phyloP scores from a whole-genome alignment of 2,797 vertebrate genomes.

The Chloroceryle amazona region DNA sequence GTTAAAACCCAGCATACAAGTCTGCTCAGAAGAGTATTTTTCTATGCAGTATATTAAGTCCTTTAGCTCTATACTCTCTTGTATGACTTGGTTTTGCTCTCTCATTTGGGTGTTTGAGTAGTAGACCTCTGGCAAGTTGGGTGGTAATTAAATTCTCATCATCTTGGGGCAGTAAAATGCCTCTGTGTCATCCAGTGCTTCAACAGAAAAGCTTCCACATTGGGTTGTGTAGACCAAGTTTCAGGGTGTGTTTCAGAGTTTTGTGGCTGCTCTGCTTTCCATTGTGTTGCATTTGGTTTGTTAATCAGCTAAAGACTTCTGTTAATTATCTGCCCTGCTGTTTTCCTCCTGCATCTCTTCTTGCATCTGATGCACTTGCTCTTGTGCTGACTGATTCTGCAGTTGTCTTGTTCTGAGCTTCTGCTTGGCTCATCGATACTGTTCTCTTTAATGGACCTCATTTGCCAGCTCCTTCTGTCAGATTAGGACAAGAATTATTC shows the following conservation, averaged over 20 bases:
- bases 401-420: neutral
- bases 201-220: neutral
- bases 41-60: neutral
- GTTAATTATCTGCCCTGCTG: neutral
- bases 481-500: neutral
- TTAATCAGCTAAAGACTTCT: neutral
- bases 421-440: neutral
- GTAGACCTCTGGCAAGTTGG: neutral
- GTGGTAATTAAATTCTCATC: neutral
- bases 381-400: neutral
- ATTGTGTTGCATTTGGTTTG: neutral
- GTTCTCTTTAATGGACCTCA: neutral
- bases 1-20: neutral
- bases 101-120: neutral
- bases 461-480: neutral
- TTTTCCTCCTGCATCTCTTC: neutral
- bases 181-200: neutral
- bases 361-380: neutral
- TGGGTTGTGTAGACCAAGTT: neutral
- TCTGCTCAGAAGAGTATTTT: neutral
- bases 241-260: neutral
- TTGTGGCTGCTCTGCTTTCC: neutral
- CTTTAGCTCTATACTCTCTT: neutral
- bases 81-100: neutral
- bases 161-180: neutral